A percentile compares a stretch with the other conserved stretches of the same genome.
Evolutionary conservation across 2,113 vertebrate genomes (phyloP).

Genomic region (Pitta sordida): DNA sequence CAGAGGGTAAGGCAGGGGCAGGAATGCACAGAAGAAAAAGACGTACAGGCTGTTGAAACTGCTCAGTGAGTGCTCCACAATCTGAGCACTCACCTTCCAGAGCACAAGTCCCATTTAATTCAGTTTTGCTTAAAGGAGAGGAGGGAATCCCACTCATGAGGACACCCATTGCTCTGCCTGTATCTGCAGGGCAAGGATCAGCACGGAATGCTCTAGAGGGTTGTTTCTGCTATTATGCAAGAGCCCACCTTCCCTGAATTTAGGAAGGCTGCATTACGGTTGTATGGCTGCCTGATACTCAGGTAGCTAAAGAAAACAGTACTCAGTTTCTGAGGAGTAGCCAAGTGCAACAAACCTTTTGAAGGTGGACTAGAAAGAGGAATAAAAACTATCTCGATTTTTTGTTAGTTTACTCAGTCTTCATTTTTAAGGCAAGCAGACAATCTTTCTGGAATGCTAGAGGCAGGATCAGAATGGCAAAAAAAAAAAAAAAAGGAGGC

Average conservation of each 20-base stretch:
- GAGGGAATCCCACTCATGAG: neutral
- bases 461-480: neutral
- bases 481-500: neutral
- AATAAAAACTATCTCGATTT: neutral
- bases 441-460: slow-evolving; percentile 28
- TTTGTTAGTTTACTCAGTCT: slow-evolving; percentile 1
- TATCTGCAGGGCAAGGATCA: neutral
- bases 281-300: neutral
- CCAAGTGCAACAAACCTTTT: neutral
- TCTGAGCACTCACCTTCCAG: neutral
- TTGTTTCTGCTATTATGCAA: neutral
- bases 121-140: neutral
- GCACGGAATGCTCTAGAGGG: neutral
- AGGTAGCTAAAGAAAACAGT: neutral
- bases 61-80: neutral
- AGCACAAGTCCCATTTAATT: neutral
- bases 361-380: neutral
- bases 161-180: neutral
- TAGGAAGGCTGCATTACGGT: neutral
- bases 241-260: neutral
- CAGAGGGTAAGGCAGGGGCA: neutral
- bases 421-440: slow-evolving; percentile 43
- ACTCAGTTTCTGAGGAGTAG: neutral
- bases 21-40: neutral
- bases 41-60: neutral